Conservation (phyloP, 2,888 invertebrate species). For the Thera obeliscata region DNA sequence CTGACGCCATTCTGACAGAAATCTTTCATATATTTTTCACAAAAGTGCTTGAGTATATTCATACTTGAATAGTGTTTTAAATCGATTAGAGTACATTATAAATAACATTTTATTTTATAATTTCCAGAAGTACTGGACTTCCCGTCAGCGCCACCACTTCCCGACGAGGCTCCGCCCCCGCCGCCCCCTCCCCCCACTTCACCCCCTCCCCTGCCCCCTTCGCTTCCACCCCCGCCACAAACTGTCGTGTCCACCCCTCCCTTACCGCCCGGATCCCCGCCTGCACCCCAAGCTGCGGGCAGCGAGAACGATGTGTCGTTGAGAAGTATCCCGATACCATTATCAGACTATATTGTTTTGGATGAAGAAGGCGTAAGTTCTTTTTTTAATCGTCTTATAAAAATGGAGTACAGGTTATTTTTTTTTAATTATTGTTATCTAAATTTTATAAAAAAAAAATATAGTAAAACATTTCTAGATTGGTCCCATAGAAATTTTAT, state of each 20-base stretch:
- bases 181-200: conserved; percentile 63
- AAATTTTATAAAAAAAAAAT: too few relatives aligned
- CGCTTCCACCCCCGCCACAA: conserved; percentile 51
- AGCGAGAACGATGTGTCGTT: conserved; percentile 53
- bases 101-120: conserved; percentile 6
- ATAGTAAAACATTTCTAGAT: too few relatives aligned
- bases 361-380: conserved; percentile 62
- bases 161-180: conserved; percentile 72
- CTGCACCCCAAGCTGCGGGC: neutral
- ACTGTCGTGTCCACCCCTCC: conserved; percentile 43
- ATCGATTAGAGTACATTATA: neutral
- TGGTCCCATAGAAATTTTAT: too few relatives aligned
- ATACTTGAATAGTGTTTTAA: neutral
- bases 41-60: too few relatives aligned
- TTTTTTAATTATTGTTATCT: too few relatives aligned
- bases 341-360: conserved; percentile 55
- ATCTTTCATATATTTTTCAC: too few relatives aligned
- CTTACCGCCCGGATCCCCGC: conserved; percentile 28
- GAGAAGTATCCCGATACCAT: conserved; percentile 65
- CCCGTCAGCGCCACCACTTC: conserved; percentile 75
- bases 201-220: conserved; percentile 42
- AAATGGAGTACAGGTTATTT: too few relatives aligned
- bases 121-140: conserved; percentile 66
- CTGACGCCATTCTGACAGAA: too few relatives aligned
- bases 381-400: neutral